Base-by-base conservation (phyloP, 2,113 vertebrate species). In the Pipra filicauda region DNA sequence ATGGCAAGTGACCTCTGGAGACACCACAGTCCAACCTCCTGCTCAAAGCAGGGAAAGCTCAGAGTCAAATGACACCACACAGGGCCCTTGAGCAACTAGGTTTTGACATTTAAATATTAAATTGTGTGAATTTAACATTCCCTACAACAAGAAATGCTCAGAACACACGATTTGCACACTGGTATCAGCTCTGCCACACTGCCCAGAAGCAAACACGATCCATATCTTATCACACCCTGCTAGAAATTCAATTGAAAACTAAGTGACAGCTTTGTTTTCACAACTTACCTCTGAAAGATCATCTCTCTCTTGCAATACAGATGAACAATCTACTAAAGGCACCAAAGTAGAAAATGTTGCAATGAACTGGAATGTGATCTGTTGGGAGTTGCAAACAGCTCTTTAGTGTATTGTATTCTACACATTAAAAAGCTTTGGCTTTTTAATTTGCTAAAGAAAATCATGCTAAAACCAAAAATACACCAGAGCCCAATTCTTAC, bases 281-380 rank as follows among this genome's bases (percentile, higher is more conserved):
- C 14, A 41, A 43, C 95, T 98, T 98, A 99, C 99, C 98, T 99
- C 98, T 72, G 99, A 99, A 91, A 99, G 98, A 95, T 99, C 98
- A 35, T 98, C 98, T 97, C 98, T 98, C 97, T 99, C 99, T 96
- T 99, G 99, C 27, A 99, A 97, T 88, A 98, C 97, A 95, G 99
- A 99, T 58, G 99, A 99, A 95, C 99, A 99, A 96, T 99, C 99
- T 95, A 99, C 99, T 98, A 99, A 99, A 99, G 99, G 99, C 99
- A 99, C 99, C 97, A 99, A 98, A 97, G 99, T 99, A 96, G 99
- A 99, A 98, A 99, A 99, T 9, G 99, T 99, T 97, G 99, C 99
- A 97, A 99, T 99, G 97, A 99, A 99, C 90, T 99, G 99, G 98
- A 99, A 99, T 97, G 99, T 99, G 97, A 99, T 99, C 99, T 99